Evolutionary conservation across 1,140 invertebrate genomes (phyloP).

Genomic region (Rhynchophorus ferrugineus): DNA sequence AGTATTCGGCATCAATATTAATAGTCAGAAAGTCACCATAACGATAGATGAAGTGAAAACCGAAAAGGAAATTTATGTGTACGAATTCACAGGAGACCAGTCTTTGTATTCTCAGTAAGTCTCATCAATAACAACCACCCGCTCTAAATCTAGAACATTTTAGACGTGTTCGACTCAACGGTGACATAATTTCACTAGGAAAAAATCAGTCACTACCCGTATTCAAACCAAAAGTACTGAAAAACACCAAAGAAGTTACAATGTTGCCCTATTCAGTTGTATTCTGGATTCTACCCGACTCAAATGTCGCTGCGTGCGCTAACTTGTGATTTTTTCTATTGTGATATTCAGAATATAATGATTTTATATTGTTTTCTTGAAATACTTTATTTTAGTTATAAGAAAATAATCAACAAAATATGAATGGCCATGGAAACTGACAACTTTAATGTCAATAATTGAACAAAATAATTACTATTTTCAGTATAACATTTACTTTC

Average conservation of each 20-base stretch:
- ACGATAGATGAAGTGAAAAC: constrained; percentile 39
- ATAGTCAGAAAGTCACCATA: constrained; percentile 40
- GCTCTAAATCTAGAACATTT: constrained; percentile 1
- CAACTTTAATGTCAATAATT: too few species aligned
- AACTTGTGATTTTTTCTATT: constrained; percentile 8
- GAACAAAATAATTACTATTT: too few species aligned
- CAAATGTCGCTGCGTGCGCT: constrained; percentile 13
- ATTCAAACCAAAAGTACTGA: constrained; percentile 45
- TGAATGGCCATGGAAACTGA: too few species aligned
- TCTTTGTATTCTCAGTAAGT: constrained; percentile 22
- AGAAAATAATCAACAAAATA: too few species aligned
- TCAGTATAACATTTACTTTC: too few species aligned
- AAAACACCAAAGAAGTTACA: constrained; percentile 38
- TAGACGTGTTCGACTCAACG: constrained; percentile 52
- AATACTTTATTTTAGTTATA: too few species aligned
- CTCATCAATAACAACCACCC: constrained; percentile 2
- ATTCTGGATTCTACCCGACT: constrained; percentile 46
- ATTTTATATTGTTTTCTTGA: too few species aligned
- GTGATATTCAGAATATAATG: too few species aligned
- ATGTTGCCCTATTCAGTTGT: constrained; percentile 53
- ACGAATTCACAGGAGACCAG: constrained; percentile 38
- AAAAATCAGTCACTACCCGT: constrained; percentile 45
- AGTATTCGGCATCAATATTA: constrained; percentile 56
- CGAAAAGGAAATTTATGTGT: constrained; percentile 32
- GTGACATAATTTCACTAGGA: constrained; percentile 43